These are phyloP conservation scores for Phymatocera aterrima DNA, from an alignment of 2,888 invertebrate species.

Conservation along the genomic window DNA sequence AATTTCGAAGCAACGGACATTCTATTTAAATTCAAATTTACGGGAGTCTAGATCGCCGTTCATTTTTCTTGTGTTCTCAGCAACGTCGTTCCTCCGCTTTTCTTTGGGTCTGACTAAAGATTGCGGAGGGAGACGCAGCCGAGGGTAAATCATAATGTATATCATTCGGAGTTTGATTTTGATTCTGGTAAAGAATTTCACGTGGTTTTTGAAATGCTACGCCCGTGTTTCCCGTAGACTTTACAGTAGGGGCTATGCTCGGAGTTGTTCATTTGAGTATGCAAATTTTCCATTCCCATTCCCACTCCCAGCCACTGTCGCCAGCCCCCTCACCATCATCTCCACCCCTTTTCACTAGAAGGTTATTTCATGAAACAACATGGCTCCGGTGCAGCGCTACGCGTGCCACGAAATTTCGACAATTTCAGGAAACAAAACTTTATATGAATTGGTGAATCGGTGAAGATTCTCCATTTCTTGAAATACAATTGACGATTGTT, in stretches of 20 bases:
- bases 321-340: constrained; percentile 32
- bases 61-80: no score
- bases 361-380: constrained; percentile 45
- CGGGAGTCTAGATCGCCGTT: no score
- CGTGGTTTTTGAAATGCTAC: constrained; percentile 49
- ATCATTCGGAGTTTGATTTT: neutral
- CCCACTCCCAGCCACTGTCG: constrained; percentile 37
- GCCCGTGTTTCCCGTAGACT: constrained; percentile 41
- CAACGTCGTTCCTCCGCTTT: neutral
- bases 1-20: no score
- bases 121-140: neutral
- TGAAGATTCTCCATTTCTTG: no score
- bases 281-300: constrained; percentile 48
- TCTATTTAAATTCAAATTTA: no score
- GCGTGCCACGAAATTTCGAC: neutral
- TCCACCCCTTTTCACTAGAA: constrained; percentile 39
- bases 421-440: neutral
- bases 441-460: no score
- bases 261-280: constrained; percentile 51
- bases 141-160: neutral
- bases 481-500: no score
- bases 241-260: constrained; percentile 37
- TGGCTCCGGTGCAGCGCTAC: constrained; percentile 24
- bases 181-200: constrained; percentile 14
- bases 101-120: no score